These are phyloP conservation scores for Lottia gigantea DNA, from an alignment of 2,888 invertebrate genomes.

Conservation along the genomic window DNA sequence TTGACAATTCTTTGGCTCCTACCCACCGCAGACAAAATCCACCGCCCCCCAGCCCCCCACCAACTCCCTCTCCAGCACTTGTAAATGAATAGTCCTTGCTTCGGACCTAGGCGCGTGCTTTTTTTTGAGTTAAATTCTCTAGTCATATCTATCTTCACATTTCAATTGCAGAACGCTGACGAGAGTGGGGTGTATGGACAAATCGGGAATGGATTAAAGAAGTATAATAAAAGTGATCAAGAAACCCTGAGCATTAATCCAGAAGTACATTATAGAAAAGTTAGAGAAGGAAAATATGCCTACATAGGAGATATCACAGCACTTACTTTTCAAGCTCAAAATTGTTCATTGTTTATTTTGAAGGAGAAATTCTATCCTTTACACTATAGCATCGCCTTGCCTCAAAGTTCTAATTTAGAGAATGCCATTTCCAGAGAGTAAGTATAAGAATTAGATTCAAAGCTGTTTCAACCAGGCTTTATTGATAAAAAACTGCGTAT, in stretches of 20 bases:
- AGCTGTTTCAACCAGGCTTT: too few relatives aligned
- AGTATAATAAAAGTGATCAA: constrained; percentile 41
- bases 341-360: constrained; percentile 51
- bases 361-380: constrained; percentile 50
- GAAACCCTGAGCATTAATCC: constrained; percentile 33
- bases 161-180: constrained; percentile 34
- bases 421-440: constrained; percentile 37
- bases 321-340: constrained; percentile 32
- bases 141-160: neutral
- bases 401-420: constrained; percentile 50
- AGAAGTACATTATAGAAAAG: constrained; percentile 40
- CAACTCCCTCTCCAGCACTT: too few relatives aligned
- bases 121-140: too few relatives aligned
- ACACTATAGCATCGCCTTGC: constrained; percentile 53
- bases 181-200: constrained; percentile 32
- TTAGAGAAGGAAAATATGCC: constrained; percentile 34
- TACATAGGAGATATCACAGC: constrained; percentile 46
- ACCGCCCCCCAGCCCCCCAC: too few relatives aligned
- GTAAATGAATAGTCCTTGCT: too few relatives aligned
- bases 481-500: too few relatives aligned
- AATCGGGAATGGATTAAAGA: constrained; percentile 39
- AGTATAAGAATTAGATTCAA: too few relatives aligned
- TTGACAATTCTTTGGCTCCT: too few relatives aligned
- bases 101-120: too few relatives aligned
- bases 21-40: too few relatives aligned